A percentile compares a stretch with the other conserved stretches of the same genome.
These are phyloP conservation scores for Margaritifera margaritifera DNA, from an alignment of 2,888 invertebrate genomes.

Conservation along the genomic window DNA sequence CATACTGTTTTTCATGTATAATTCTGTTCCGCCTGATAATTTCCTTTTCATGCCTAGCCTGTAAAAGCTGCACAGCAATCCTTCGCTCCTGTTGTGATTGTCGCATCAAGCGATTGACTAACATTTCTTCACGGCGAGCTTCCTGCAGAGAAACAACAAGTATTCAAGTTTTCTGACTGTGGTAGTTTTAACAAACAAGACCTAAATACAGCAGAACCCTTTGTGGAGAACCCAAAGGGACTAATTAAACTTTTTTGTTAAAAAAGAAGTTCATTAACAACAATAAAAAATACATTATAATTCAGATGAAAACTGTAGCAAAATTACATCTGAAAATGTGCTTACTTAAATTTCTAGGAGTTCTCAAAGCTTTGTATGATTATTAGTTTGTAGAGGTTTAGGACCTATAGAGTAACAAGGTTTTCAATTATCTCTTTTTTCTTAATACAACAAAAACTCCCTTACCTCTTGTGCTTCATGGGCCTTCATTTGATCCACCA, in stretches of 20 bases:
- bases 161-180: too few relatives aligned
- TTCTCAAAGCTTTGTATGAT: background rate
- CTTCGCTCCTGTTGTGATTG: constrained; percentile 72
- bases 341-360: background rate
- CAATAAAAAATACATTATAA: too few relatives aligned
- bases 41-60: constrained; percentile 72
- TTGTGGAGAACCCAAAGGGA: too few relatives aligned
- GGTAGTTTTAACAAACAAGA: too few relatives aligned
- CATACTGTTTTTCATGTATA: constrained; percentile 68
- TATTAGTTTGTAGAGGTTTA: too few relatives aligned
- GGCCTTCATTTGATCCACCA: constrained; percentile 71
- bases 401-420: too few relatives aligned
- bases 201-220: too few relatives aligned
- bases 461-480: constrained; percentile 70
- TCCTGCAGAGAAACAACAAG: constrained; percentile 48
- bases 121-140: constrained; percentile 69
- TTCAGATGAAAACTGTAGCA: too few relatives aligned
- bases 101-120: constrained; percentile 71
- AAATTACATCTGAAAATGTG: background rate
- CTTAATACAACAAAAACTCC: background rate
- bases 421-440: background rate
- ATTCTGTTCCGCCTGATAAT: constrained; percentile 69
- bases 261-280: too few relatives aligned
- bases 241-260: too few relatives aligned
- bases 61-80: constrained; percentile 72